Base-by-base conservation (phyloP, 2,113 vertebrate genomes). In the Benitochromis conjunctus region DNA sequence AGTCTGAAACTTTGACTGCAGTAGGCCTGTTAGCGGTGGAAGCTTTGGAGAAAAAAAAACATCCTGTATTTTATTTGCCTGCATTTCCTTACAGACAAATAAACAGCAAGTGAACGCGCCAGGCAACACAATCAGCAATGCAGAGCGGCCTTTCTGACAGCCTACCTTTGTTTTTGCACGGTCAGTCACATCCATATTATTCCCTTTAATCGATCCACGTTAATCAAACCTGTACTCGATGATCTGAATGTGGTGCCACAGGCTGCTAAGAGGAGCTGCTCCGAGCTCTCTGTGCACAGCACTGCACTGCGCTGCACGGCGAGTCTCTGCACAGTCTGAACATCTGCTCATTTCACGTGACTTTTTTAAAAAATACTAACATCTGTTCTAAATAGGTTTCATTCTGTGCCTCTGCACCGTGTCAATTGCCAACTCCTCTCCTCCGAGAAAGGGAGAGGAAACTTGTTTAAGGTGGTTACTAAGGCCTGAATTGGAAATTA, bases 301-400 rank as follows among this genome's bases (percentile, higher is more conserved):
- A 90, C 84, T 78, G 84, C 90, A 79, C 84, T 79, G 84, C 90
- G 80, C 94, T 94, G 93, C 94, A 91, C 95, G 94, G 96, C 94
- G 92, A 95, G 92, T 56, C 87, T 95, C 84, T 94, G 94, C 95
- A 95, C 93, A 90, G 92, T 94, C 95, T 96, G 93, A 94, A 97
- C 97, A 97, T 98, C 97, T 98, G 97, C 97, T 97, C 95, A 78
- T 84, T 97, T 96, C 97, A 97, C 96, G 96, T 98, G 97, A 98
- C 97, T 94, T 94, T 89, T 91, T 91, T 95, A 88, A 96, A 97
- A 97, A 97, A 96, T 95, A 94, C 94, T 91, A 97, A 98, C 97
- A 98, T 97, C 97, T 98, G 97, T 96, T 97, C 96, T 97, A 97
- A 97, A 97, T 97, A 97, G 97, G 95, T 96, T 96, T 96, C 96